A percentile compares a stretch with the other conserved stretches of the same genome.
phyloP scores from a whole-genome alignment of 2,888 invertebrate genomes.

The Bursaphelenchus okinawaensis region DNA sequence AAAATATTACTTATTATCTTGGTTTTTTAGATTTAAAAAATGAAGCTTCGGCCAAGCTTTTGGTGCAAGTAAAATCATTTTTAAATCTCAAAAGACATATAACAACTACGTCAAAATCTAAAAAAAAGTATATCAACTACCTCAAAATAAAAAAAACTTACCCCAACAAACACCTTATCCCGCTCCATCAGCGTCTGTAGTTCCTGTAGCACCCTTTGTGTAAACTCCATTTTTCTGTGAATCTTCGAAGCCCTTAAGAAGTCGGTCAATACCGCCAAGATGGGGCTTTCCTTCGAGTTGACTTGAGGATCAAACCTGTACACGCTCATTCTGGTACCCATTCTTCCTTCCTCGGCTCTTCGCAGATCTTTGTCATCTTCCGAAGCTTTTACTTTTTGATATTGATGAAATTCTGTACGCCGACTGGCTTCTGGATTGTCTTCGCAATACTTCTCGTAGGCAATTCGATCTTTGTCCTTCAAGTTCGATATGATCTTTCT shows the following conservation, averaged over 20 bases:
- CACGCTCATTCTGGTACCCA: background rate
- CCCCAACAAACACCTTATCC: background rate
- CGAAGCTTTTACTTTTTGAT: too few species aligned
- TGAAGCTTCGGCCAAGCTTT: too few species aligned
- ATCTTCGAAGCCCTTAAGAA: background rate
- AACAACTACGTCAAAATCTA: too few species aligned
- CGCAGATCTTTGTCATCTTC: too few species aligned
- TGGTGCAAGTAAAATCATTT: too few species aligned
- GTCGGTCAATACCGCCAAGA: background rate
- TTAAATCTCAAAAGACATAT: too few species aligned
- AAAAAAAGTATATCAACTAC: background rate
- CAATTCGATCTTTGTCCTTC: background rate
- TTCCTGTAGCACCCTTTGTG: background rate
- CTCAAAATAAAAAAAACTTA: background rate
- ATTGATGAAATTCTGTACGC: background rate
- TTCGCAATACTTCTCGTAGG: background rate
- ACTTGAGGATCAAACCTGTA: background rate
- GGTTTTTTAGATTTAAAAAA: too few species aligned
- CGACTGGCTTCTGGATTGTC: background rate
- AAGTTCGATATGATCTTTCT: background rate
- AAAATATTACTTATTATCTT: too few species aligned
- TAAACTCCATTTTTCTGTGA: background rate
- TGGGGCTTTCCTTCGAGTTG: background rate
- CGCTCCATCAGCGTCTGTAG: background rate
- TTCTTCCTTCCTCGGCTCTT: background rate